Conservation (phyloP, 2,888 invertebrate genomes). For the Eilema griseolum region DNA sequence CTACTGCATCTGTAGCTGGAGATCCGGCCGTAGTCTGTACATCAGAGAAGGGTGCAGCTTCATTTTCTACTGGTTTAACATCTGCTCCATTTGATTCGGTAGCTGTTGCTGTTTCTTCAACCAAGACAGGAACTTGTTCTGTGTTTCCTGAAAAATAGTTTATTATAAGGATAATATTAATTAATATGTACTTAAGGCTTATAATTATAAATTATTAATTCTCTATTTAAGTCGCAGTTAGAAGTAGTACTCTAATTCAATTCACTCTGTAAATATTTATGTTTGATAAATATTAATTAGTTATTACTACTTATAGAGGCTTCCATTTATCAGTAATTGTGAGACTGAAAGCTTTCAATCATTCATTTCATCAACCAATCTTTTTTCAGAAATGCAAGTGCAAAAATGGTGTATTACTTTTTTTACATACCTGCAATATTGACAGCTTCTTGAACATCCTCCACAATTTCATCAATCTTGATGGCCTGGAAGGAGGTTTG, state of each 20-base stretch:
- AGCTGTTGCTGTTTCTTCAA: constrained; percentile 41
- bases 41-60: background rate
- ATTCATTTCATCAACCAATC: background rate
- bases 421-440: constrained; percentile 44
- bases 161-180: background rate
- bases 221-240: no score
- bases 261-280: no score
- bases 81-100: constrained; percentile 25
- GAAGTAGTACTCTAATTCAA: no score
- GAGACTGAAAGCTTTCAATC: background rate
- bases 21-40: background rate
- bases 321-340: background rate
- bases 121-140: constrained; percentile 33
- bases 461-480: background rate
- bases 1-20: background rate
- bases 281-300: no score
- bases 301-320: no score
- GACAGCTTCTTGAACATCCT: constrained; percentile 26
- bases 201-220: no score
- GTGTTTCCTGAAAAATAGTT: constrained; percentile 38
- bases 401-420: background rate
- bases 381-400: background rate
- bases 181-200: no score
- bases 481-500: constrained; percentile 59
- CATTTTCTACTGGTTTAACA: background rate